phyloP scores from a whole-genome alignment of 1,140 invertebrate species.

The Odontomachus brunneus region DNA sequence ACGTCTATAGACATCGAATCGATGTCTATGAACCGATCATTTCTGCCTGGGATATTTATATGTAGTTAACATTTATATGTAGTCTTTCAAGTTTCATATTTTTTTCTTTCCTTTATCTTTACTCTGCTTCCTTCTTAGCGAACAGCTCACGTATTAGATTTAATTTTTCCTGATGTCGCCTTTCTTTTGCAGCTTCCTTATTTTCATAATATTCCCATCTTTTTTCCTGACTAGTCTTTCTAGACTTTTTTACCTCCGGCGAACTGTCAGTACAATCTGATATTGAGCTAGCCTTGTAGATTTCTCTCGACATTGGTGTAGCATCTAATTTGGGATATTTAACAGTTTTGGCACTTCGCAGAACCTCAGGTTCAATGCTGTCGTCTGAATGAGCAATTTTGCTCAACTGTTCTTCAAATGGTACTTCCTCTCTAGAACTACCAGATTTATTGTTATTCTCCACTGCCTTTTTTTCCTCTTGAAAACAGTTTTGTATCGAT shows the following conservation, averaged over 20 bases:
- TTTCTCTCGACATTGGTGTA: background rate
- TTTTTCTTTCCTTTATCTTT: background rate
- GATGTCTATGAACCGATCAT: too few species aligned
- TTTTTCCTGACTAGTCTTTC: background rate
- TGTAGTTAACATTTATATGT: too few species aligned
- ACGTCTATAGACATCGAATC: too few species aligned
- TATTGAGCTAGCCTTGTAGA: background rate
- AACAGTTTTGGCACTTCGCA: slow-evolving; percentile 14
- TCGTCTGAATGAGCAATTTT: slow-evolving; percentile 3
- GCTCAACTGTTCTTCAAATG: background rate
- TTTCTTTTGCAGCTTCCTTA: slow-evolving; percentile 14
- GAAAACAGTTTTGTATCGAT: background rate
- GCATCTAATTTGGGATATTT: slow-evolving; percentile 22
- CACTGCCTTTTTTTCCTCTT: slow-evolving; percentile 12
- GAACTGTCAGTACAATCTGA: background rate
- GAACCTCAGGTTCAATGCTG: slow-evolving; percentile 16
- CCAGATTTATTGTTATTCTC: slow-evolving; percentile 4
- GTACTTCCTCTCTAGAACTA: background rate
- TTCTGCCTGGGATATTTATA: too few species aligned
- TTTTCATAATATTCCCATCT: background rate
- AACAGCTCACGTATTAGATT: background rate
- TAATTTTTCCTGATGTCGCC: slow-evolving; percentile 1
- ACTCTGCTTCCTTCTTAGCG: background rate
- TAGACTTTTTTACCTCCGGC: background rate
- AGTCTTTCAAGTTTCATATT: slow-evolving; percentile 6